phyloP scores from a whole-genome alignment of 1,140 invertebrate genomes.

The Pseudomyrmex pallidus region DNA sequence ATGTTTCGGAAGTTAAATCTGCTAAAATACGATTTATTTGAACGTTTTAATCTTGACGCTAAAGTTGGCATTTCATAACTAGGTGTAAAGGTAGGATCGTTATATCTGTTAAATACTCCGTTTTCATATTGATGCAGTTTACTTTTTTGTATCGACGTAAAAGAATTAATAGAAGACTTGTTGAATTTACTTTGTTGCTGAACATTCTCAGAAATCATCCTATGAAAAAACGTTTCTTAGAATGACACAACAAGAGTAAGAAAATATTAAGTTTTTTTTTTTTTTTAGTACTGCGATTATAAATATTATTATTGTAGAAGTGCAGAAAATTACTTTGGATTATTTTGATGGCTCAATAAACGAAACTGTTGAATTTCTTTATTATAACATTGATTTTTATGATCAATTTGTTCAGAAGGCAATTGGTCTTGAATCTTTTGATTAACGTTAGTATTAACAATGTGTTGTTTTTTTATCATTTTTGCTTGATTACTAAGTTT shows the following conservation, averaged over 20 bases:
- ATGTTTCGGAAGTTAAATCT: slow-evolving; percentile 84
- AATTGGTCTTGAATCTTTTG: slow-evolving; percentile 17
- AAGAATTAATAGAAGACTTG: neutral
- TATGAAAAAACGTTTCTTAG: neutral
- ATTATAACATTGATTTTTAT: neutral
- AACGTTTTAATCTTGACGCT: slow-evolving; percentile 85
- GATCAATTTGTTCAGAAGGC: neutral
- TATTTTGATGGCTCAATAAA: neutral
- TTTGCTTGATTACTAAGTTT: slow-evolving; percentile 54
- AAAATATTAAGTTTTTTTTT: neutral
- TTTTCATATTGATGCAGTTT: slow-evolving; percentile 31
- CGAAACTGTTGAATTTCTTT: slow-evolving; percentile 9
- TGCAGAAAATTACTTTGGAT: neutral
- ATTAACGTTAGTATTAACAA: slow-evolving; percentile 18
- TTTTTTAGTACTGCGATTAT: neutral
- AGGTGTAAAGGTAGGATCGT: slow-evolving; percentile 69
- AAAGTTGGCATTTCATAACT: slow-evolving; percentile 85
- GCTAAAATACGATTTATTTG: slow-evolving; percentile 82
- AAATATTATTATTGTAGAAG: neutral
- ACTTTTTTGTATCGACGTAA: neutral
- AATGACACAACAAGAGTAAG: neutral
- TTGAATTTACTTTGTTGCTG: slow-evolving; percentile 14
- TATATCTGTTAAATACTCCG: slow-evolving; percentile 23
- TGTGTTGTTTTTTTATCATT: slow-evolving; percentile 11
- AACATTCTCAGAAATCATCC: neutral